Base-by-base conservation (phyloP, 2,797 vertebrate species). In the Sebastolobus altivelis region DNA sequence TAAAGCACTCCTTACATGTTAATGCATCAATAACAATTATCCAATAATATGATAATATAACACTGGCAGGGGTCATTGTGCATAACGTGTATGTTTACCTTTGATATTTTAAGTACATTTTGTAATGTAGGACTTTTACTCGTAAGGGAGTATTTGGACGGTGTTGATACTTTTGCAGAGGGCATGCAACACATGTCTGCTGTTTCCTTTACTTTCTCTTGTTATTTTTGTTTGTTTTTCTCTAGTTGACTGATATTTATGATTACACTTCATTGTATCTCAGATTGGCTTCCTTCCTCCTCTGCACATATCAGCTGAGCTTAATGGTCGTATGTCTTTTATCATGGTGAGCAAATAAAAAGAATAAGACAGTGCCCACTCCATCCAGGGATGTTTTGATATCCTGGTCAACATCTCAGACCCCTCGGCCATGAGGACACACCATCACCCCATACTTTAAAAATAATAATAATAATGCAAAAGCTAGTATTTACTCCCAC, bases 401-500 rank as follows among this genome's bases (percentile, higher is more conserved):
- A 27, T 31, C 35, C n/a, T 25, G 35, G 29, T 67, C 55, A 37
- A 40, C 38, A 13, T 54, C 22, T 54, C 14, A 22, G 27, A 65
- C 13, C 27, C 35, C 37, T 58, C 16, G 18, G 16, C 63, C 52
- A 43, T 3, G 13, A 66, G 46, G 25, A 66, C 58, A 55, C 72
- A 4, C 12, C 49, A 65, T 73, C 60, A 59, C 40, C 25, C 46
- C 25, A 38, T 33, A 22, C 62, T 67, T 67, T 25, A 11, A 27
- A 20, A 80, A 77, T 2, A 66, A 13, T 11, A 71, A 72, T 27
- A 60, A 58, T 61, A 71, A 61, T 52, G 46, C 49, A 61, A 74
- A 52, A 49, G 71, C 58, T 40, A 54, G 61, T 38, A 71, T 69
- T 68, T 37, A 85, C 72, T 59, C 43, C 63, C 40, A 82, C 67